A percentile compares a stretch with the other conserved stretches of the same genome.
phyloP scores from a whole-genome alignment of 92 coral and sea anemone species.

The Isaurus tuberculatus region DNA sequence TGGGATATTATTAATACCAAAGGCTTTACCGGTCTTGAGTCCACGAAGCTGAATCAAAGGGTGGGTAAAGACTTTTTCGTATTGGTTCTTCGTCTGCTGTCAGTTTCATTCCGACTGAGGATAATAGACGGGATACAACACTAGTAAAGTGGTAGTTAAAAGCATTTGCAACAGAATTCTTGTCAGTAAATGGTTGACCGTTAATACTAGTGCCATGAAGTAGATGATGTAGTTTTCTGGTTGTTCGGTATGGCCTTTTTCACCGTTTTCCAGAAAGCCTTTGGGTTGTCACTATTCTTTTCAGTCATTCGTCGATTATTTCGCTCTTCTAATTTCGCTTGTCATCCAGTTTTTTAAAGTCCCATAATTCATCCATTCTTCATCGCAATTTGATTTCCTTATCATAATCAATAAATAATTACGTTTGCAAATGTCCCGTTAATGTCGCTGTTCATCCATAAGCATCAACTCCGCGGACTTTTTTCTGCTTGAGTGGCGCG shows the following conservation, averaged over 20 bases:
- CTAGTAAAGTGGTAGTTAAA: constrained; percentile 4
- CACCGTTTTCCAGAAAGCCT: constrained; percentile 41
- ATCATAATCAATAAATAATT: neutral
- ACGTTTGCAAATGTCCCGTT: neutral
- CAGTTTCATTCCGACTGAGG: constrained; percentile 3
- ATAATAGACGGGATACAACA: neutral
- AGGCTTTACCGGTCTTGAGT: constrained; percentile 21
- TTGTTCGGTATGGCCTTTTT: constrained; percentile 33
- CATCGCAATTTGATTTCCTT: neutral
- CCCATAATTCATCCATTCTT: neutral
- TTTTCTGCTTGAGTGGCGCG: neutral
- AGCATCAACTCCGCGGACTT: neutral
- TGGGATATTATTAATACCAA: constrained; percentile 21
- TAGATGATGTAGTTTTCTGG: neutral
- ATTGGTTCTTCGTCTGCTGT: neutral
- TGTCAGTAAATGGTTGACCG: constrained; percentile 2
- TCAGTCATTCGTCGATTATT: constrained; percentile 14
- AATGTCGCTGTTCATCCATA: neutral
- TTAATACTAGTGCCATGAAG: constrained; percentile 2
- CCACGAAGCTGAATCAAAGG: constrained; percentile 21
- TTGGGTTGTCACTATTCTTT: constrained; percentile 33
- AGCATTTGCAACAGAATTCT: neutral
- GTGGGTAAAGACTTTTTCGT: neutral
- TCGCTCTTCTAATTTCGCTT: constrained; percentile 1
- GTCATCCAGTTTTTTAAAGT: neutral